Conservation (phyloP, 2,113 vertebrate genomes). For the Phasianus colchicus region DNA sequence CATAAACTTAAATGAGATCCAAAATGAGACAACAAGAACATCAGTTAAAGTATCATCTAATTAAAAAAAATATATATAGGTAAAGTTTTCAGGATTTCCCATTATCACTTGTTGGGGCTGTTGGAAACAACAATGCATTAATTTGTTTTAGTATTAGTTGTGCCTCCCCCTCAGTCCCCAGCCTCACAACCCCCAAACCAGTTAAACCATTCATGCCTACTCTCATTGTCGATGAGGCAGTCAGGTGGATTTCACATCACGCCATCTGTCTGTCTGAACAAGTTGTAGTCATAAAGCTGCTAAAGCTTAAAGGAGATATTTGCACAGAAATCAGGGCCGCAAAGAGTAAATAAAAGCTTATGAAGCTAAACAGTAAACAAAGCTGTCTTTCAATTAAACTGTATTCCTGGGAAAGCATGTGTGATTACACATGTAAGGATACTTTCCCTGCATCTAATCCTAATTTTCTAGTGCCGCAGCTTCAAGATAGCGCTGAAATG, state of each 20-base stretch:
- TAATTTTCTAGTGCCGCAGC: not conserved
- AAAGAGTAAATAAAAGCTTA: slow-evolving; percentile 21
- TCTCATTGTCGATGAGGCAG: not conserved
- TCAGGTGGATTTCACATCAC: slow-evolving; percentile 22
- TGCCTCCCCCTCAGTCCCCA: not conserved
- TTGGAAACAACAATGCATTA: not conserved
- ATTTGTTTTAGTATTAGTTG: not conserved
- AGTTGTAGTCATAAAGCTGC: not conserved
- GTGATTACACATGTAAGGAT: not conserved
- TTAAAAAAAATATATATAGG: not conserved
- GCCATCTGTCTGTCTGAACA: slow-evolving; percentile 43
- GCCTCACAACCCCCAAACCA: not conserved
- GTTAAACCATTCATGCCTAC: not conserved
- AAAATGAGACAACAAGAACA: not conserved
- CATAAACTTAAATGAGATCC: not conserved
- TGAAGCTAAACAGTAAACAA: not conserved
- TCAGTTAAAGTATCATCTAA: not conserved
- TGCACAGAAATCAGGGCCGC: not conserved
- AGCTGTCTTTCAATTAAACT: not conserved
- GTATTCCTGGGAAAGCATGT: not conserved
- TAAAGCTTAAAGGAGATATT: slow-evolving; percentile 1
- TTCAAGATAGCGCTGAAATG: not conserved
- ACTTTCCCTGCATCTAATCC: not conserved
- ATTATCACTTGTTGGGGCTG: not conserved
- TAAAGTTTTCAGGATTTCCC: not conserved